Evolutionary conservation across 2,113 vertebrate species (phyloP), one percentile per base, ranked within the genome.

Genomic region (Lipophrys pholis): DNA sequence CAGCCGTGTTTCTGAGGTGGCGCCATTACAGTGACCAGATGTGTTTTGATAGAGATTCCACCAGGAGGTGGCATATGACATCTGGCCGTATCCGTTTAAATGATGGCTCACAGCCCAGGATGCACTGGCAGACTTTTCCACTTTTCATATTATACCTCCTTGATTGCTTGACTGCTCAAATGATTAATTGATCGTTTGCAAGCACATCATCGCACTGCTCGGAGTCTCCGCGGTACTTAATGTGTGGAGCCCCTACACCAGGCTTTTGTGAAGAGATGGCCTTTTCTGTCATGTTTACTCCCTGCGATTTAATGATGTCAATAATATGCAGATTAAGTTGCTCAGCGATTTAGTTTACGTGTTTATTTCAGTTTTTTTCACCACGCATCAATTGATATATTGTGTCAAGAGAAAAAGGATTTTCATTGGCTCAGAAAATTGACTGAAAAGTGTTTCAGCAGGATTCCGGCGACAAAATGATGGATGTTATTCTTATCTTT

Each of bases 381-480:
- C 12, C n/a, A 40, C 45, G 30, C 16, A n/a, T 76, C 64, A 78
- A 78, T 75, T 63, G 52, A 76, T 71, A 66, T 55, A 51, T 16
- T 0, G 21, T 69, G 54, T 84, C 68, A 80, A 45, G 56, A 43
- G 53, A 76, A 54, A 58, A n/a, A 16, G 62, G 16, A 1, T 77
- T 90, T 89, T 86, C 59, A 73, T 81, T 83, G 87, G 85, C 84
- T 78, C 69, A 66, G 81, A 81, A 89, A 84, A 78, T 63, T 35
- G 70, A 80, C 49, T 53, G 15, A 48, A 50, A 81, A 58, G 51
- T 59, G 17, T 64, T 67, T 40, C 40, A 53, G 16, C 9, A 15
- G 53, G 81, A 77, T 78, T 90, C 81, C 39, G 43, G 30, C 43
- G 57, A 70, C 64, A 76, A 59, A 83, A 60, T 89, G 79, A 90